phyloP scores from a whole-genome alignment of 2,797 vertebrate genomes.

The Halcyon chelicuti region DNA sequence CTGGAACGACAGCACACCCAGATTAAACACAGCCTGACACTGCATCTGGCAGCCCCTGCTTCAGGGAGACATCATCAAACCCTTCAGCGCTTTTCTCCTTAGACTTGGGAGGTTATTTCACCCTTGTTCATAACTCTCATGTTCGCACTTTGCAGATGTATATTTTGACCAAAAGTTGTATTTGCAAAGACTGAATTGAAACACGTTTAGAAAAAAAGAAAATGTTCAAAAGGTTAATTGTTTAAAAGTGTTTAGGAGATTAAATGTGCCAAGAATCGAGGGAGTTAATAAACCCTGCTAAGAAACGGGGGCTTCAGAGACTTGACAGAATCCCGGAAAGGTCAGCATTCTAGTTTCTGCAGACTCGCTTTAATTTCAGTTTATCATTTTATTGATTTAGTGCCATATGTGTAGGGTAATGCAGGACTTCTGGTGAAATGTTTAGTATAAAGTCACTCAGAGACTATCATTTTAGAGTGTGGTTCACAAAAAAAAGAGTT shows the following conservation, averaged over 20 bases:
- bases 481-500: background rate
- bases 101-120: background rate
- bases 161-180: no score
- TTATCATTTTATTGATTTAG: background rate
- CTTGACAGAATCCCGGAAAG: background rate
- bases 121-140: background rate
- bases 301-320: background rate
- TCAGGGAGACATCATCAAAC: background rate
- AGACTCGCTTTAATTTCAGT: background rate
- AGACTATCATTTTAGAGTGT: background rate
- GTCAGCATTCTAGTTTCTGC: background rate
- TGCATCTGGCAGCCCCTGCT: background rate
- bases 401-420: background rate
- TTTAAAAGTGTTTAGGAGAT: no score
- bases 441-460: background rate
- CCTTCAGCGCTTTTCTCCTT: background rate
- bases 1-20: fast-evolving
- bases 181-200: no score
- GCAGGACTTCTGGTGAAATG: background rate
- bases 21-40: background rate
- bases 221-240: no score
- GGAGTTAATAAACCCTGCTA: background rate
- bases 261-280: background rate
- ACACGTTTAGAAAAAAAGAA: no score
- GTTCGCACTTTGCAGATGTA: no score